Percentiles rank a stretch among this genome's conserved stretches.
These are phyloP conservation scores for Cygnus buccinator DNA, from an alignment of 2,113 vertebrate genomes.

Conservation along the genomic window DNA sequence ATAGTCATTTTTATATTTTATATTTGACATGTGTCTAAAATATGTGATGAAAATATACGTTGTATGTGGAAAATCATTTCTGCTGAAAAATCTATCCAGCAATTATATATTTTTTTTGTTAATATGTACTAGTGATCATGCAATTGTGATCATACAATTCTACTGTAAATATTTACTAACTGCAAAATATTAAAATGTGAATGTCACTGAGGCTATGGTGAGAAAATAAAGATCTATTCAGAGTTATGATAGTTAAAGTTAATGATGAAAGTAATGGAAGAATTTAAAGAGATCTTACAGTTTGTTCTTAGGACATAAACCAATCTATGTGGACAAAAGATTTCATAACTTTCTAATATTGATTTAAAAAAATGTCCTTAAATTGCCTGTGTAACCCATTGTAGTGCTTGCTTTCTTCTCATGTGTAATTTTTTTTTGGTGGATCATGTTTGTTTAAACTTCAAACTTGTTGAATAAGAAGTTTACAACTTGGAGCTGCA, in stretches of 20 bases:
- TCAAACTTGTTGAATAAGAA: background rate
- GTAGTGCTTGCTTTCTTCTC: background rate
- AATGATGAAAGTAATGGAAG: background rate
- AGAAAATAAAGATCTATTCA: background rate
- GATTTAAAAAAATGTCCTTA: background rate
- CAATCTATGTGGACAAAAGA: background rate
- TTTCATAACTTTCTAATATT: background rate
- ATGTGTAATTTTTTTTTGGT: background rate
- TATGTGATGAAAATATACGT: background rate
- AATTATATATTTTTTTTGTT: background rate
- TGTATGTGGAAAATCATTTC: background rate
- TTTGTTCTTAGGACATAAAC: background rate
- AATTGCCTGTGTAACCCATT: background rate
- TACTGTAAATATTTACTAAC: background rate
- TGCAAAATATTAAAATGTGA: background rate
- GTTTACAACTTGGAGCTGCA: background rate
- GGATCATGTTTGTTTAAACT: background rate
- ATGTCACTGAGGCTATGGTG: background rate
- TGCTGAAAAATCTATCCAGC: background rate
- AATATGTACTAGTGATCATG: background rate
- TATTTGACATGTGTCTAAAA: background rate
- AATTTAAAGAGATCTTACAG: background rate
- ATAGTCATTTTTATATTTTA: background rate
- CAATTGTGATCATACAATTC: background rate
- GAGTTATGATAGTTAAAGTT: background rate